These are phyloP conservation scores for Drosophila melanica DNA, from an alignment of 1,140 invertebrate genomes.

Conservation along the genomic window DNA sequence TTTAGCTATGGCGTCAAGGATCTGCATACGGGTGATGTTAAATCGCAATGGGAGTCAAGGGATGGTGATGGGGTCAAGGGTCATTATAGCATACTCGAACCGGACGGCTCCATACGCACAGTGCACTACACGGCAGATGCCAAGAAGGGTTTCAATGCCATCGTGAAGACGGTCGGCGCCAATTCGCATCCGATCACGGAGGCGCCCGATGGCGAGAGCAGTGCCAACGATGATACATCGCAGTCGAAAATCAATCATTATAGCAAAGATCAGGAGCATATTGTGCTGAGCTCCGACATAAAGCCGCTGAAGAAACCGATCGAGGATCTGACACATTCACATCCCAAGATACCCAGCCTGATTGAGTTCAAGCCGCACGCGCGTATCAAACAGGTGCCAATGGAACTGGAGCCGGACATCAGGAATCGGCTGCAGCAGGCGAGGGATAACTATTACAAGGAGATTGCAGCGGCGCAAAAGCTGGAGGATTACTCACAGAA, in stretches of 20 bases:
- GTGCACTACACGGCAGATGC: constrained; percentile 87
- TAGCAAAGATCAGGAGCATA: constrained; percentile 83
- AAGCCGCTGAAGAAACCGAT: constrained; percentile 73
- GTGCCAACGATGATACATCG: constrained; percentile 71
- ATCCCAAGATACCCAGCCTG: constrained; percentile 77
- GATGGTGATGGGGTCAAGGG: constrained; percentile 86
- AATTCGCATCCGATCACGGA: constrained; percentile 85
- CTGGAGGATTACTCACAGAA: constrained; percentile 48
- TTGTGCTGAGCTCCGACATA: constrained; percentile 82
- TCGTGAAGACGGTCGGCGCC: constrained; percentile 86
- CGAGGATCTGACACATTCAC: constrained; percentile 75
- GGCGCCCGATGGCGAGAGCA: constrained; percentile 59
- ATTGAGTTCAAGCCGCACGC: constrained; percentile 81
- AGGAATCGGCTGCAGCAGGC: constrained; percentile 66
- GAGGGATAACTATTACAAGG: constrained; percentile 74
- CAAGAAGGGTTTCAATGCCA: constrained; percentile 88
- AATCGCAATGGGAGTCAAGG: constrained; percentile 87
- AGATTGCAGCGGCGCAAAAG: constrained; percentile 64
- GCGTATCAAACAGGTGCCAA: constrained; percentile 78
- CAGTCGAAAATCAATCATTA: constrained; percentile 84
- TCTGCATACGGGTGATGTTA: constrained; percentile 87
- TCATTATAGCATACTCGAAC: constrained; percentile 88
- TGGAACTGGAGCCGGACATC: constrained; percentile 78
- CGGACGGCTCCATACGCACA: constrained; percentile 87
- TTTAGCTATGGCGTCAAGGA: constrained; percentile 90